Evolutionary conservation across 2,113 vertebrate species (phyloP).

Genomic region (Embiotoca jacksoni): DNA sequence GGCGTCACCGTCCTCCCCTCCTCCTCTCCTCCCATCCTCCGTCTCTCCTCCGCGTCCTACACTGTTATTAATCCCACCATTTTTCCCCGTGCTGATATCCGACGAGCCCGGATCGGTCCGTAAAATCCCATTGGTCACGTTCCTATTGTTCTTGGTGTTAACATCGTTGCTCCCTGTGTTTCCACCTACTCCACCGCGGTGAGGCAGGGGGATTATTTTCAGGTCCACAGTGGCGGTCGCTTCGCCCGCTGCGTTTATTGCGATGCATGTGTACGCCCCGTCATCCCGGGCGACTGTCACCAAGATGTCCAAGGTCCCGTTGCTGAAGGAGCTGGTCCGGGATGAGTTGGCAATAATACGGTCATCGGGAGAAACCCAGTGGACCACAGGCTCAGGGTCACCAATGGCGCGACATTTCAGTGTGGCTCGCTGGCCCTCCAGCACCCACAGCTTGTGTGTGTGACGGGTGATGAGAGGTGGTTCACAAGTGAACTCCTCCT

Average conservation of each 20-base stretch:
- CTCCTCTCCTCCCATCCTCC: conserved; percentile 60
- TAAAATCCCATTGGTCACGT: conserved; percentile 78
- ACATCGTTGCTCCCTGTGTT: conserved; percentile 67
- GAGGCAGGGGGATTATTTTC: conserved; percentile 92
- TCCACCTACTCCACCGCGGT: conserved; percentile 85
- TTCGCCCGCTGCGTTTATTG: conserved; percentile 92
- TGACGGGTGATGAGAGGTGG: conserved; percentile 93
- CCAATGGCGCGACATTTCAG: conserved; percentile 90
- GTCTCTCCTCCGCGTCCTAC: conserved; percentile 58
- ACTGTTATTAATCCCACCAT: conserved; percentile 74
- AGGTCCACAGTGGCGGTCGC: conserved; percentile 90
- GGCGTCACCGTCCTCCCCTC: conserved; percentile 41
- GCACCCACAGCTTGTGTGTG: conserved; percentile 91
- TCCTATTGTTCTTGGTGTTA: conserved; percentile 73
- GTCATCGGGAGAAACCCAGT: conserved; percentile 94
- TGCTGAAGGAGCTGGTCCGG: conserved; percentile 88
- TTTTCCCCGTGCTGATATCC: conserved; percentile 82
- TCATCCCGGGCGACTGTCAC: conserved; percentile 89
- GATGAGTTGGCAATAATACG: conserved; percentile 91
- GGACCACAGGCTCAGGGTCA: conserved; percentile 89
- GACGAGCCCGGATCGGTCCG: conserved; percentile 79
- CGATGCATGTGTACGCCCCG: conserved; percentile 92
- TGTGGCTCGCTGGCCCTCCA: conserved; percentile 91
- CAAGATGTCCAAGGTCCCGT: conserved; percentile 91
- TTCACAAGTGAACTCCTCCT: conserved; percentile 94